Base-by-base conservation (phyloP, 2,113 vertebrate species). In the Hippocampus zosterae region DNA sequence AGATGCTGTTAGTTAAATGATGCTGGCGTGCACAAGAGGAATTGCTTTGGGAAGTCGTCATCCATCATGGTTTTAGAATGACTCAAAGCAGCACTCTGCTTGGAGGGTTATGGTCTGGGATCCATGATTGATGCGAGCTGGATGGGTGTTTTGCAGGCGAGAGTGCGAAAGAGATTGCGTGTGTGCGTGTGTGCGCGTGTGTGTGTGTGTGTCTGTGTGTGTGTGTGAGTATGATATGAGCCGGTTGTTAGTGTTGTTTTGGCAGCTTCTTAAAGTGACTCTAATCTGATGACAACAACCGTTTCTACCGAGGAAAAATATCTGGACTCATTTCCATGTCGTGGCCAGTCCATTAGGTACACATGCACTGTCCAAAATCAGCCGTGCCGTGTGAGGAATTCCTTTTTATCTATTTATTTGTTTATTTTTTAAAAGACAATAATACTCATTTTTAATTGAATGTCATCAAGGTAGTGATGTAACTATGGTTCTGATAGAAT, bases 21-120 rank as follows among this genome's bases (percentile, higher is more conserved):
- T 83, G 82, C 84, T 91, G 90, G 85, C 88, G 90, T 78, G 50
- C 80, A 83, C 41, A 65, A 65, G 81, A 90, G 82, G 82, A 78
- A 91, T 91, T 88, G 88, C 87, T 89, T 81, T 79, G 76, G 87
- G 87, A 91, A 89, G 89, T 89, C 91, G 89, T 91, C 89, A 91
- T 91, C 89, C 91, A 91, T 92, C 91, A 91, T 89, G 88, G 90
- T 88, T 90, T 91, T 87, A 87, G 85, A 90, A 88, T 84, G 86
- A 88, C 87, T 91, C 88, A 86, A 86, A 87, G 87, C 86, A 78
- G 81, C 74, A 40, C 81, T 79, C 74, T 73, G 80, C 84, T 85
- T 88, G 88, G 87, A 87, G 86, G 91, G 87, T 91, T 90, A 86
- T 86, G 84, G 83, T 90, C 81, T 78, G 80, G 78, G 77, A 80